Percentiles rank a stretch among this genome's conserved stretches.
These are phyloP conservation scores for Charina bottae DNA, from an alignment of 2,113 vertebrate species.

Conservation along the genomic window DNA sequence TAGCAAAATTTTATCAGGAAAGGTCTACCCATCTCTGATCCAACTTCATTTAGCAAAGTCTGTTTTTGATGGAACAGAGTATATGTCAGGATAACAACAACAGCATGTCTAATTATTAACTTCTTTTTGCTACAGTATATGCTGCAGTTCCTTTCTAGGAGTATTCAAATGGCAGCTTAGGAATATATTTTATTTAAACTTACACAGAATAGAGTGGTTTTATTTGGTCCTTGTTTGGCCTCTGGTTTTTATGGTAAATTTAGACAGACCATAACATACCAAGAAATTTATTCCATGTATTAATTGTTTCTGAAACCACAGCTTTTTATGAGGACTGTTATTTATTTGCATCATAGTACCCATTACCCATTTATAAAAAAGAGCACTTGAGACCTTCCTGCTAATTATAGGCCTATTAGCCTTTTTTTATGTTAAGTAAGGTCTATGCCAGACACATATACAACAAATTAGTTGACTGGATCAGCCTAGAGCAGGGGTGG, in stretches of 20 bases:
- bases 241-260: conserved; percentile 57
- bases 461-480: too few relatives aligned
- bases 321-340: conserved; percentile 42
- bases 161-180: conserved; percentile 28
- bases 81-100: background rate
- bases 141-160: conserved; percentile 6
- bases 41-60: background rate
- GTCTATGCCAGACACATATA: too few relatives aligned
- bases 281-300: conserved; percentile 51
- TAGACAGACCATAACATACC: conserved; percentile 50
- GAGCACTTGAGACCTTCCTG: too few relatives aligned
- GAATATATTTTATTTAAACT: background rate
- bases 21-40: background rate
- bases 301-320: conserved; percentile 37
- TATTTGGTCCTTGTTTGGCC: conserved; percentile 15
- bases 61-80: background rate
- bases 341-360: background rate
- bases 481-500: too few relatives aligned
- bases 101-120: background rate
- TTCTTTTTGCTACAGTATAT: background rate
- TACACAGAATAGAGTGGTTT: background rate
- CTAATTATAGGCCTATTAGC: too few relatives aligned
- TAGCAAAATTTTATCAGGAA: background rate
- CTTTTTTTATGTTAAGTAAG: too few relatives aligned
- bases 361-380: background rate